phyloP scores from a whole-genome alignment of 2,888 invertebrate genomes.

The Itoplectis maculator region DNA sequence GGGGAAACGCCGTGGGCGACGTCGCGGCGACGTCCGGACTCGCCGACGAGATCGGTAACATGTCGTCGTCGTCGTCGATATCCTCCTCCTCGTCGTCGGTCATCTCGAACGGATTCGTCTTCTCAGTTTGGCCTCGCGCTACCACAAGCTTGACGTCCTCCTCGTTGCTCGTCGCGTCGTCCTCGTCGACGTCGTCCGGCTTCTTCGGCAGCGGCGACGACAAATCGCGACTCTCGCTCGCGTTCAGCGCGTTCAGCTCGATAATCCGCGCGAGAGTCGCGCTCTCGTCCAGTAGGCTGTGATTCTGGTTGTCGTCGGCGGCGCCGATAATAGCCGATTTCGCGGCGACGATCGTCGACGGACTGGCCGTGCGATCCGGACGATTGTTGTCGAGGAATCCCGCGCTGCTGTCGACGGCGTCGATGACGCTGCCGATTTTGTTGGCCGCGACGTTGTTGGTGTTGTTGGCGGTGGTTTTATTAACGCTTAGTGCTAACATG shows the following conservation, averaged over 20 bases:
- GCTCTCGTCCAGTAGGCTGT: not conserved
- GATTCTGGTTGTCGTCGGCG: constrained; percentile 75
- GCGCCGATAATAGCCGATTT: constrained; percentile 52
- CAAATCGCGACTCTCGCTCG: constrained; percentile 60
- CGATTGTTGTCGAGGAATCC: constrained; percentile 84
- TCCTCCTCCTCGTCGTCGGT: constrained; percentile 74
- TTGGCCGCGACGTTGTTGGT: no score
- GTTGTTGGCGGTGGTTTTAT: constrained; percentile 33
- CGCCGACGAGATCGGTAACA: constrained; percentile 21
- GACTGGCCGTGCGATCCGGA: constrained; percentile 73
- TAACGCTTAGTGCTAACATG: constrained; percentile 59
- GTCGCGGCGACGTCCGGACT: constrained; percentile 51
- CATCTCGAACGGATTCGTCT: constrained; percentile 72
- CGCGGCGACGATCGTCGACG: constrained; percentile 47
- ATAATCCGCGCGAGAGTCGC: constrained; percentile 55
- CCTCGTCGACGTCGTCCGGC: constrained; percentile 41
- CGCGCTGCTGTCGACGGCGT: constrained; percentile 85
- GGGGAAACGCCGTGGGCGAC: constrained; percentile 32
- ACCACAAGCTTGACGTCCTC: constrained; percentile 56
- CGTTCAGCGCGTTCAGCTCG: constrained; percentile 70
- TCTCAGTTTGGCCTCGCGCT: constrained; percentile 59
- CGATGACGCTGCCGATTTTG: constrained; percentile 81
- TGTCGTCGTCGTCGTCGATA: no score
- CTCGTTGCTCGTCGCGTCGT: constrained; percentile 64
- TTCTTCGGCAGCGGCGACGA: constrained; percentile 48